Base-by-base conservation (phyloP, 1,140 invertebrate species). In the Lucilia sericata region DNA sequence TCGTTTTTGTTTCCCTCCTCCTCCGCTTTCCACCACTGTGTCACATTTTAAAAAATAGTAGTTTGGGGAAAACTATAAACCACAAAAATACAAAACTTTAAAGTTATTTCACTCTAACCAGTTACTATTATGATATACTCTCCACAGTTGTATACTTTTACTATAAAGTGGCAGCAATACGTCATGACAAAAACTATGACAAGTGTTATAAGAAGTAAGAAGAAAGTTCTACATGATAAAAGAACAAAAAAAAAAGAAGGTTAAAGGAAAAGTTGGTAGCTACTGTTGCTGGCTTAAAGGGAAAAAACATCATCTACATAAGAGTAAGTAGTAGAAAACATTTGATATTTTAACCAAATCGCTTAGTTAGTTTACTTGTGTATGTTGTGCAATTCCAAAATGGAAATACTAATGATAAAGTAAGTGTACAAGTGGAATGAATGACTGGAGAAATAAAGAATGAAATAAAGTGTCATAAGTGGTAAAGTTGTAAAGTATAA, bases 61-160 rank as follows among this genome's bases (percentile, higher is more conserved):
- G 25, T 30, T 30, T 30, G 25, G 25, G 25, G 25, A 30, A 42
- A 42, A 42, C 42, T 42, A 34, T n/a, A 80, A 80, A 80, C 42
- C 42, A 80, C 36, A 80, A 19, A 80, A 49, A 30, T 49, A 80
- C 42, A 80, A 51, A 80, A 80, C 42, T 51, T 80, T 19, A n/a
- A 51, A 80, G 76, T 80, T 80, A 80, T 80, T 80, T 80, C 19
- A 80, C 42, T 80, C 25, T 30, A n/a, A 49, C 76, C 5, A 55
- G 2, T 42, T 42, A 42, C 42, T 42, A 42, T 10, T 42, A 42
- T 42, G 10, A 7, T 42, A 42, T 8, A 42, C 42, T 42, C 5
- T 42, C 5, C 42, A 10, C 10, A 42, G 42, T 10, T 42, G 42
- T 42, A 42, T 10, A 30, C 25, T 30, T 42, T 42, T 42, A 60